Conservation (phyloP, 2,113 vertebrate species). For the Dasypus novemcinctus region DNA sequence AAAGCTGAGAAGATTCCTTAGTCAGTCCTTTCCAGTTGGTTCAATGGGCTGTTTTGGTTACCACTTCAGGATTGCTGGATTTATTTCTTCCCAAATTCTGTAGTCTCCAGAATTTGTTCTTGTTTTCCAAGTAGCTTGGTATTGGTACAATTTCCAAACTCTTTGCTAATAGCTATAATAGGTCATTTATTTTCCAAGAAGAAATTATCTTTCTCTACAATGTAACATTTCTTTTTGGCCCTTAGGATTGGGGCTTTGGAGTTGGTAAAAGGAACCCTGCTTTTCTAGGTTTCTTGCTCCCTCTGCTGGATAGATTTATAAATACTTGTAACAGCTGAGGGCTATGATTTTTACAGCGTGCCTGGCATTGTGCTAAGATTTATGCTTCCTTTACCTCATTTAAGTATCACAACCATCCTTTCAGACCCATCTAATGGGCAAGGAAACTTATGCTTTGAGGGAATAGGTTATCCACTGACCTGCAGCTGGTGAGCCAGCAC, state of each 20-base stretch:
- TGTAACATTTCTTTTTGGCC: background rate
- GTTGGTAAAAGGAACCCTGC: background rate
- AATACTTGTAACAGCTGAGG: background rate
- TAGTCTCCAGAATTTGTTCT: background rate
- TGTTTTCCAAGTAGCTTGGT: background rate
- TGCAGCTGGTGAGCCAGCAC: background rate
- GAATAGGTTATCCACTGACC: background rate
- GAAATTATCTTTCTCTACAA: background rate
- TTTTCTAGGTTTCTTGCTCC: background rate
- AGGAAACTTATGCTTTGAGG: background rate
- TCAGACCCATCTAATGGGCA: background rate
- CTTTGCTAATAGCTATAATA: background rate
- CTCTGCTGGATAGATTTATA: constrained; percentile 22
- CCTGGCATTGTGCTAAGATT: background rate
- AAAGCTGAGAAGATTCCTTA: background rate
- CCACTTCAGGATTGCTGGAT: too few species aligned
- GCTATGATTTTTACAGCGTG: too few species aligned
- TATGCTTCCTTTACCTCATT: background rate
- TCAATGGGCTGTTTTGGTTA: background rate
- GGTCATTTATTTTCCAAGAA: background rate
- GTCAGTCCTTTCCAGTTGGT: fast-evolving
- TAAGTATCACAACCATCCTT: fast-evolving
- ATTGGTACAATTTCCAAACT: background rate
- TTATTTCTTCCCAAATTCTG: background rate
- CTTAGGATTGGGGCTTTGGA: background rate